A percentile compares a stretch with the other conserved stretches of the same genome.
phyloP scores from a whole-genome alignment of 1,140 invertebrate species.

The Ctenoplectra terminalis region DNA sequence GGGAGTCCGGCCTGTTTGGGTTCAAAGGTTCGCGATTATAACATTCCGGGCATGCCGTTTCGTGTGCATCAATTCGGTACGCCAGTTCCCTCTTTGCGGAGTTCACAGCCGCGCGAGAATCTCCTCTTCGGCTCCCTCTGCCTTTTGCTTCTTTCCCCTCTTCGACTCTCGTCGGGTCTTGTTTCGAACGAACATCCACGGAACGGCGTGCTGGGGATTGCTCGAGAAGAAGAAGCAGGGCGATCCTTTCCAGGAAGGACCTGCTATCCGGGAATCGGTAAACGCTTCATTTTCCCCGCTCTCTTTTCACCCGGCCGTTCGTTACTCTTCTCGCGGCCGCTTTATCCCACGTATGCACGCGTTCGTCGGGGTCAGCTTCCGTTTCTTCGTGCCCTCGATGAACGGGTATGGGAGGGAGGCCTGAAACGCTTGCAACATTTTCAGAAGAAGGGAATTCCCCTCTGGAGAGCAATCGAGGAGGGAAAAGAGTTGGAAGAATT shows the following conservation, averaged over 20 bases:
- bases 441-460: background rate
- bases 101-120: slow-evolving; percentile 65
- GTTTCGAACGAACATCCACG: slow-evolving; percentile 70
- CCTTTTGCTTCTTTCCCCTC: background rate
- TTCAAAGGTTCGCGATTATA: slow-evolving; percentile 83
- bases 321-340: slow-evolving; percentile 16
- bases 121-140: slow-evolving; percentile 42
- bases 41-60: slow-evolving; percentile 83
- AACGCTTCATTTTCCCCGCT: slow-evolving; percentile 65
- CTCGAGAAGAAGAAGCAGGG: slow-evolving; percentile 19
- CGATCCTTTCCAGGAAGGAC: slow-evolving; percentile 66
- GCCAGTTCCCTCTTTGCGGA: slow-evolving; percentile 81
- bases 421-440: background rate
- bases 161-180: slow-evolving; percentile 60
- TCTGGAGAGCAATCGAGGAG: background rate
- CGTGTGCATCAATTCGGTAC: slow-evolving; percentile 83
- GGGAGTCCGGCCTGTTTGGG: slow-evolving; percentile 79
- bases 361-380: slow-evolving; percentile 25
- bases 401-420: background rate
- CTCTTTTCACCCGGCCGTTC: slow-evolving; percentile 50
- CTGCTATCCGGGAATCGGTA: slow-evolving; percentile 63
- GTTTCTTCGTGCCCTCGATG: background rate
- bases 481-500: too few relatives aligned
- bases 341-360: slow-evolving; percentile 31
- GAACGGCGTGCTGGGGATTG: slow-evolving; percentile 37